phyloP scores from a whole-genome alignment of 2,888 invertebrate species.

The Tipula confusa region DNA sequence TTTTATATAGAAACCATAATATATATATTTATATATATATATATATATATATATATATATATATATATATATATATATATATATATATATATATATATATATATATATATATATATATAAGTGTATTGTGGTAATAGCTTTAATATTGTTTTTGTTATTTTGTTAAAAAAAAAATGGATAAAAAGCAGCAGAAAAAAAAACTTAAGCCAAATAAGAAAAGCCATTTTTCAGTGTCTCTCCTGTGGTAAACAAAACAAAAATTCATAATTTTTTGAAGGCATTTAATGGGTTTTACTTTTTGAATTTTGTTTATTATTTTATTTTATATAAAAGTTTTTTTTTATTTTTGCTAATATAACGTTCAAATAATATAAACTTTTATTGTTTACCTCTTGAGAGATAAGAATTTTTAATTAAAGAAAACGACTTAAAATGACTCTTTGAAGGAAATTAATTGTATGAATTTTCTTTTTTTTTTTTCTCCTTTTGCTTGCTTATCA shows the following conservation, averaged over 20 bases:
- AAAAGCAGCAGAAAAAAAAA: neutral
- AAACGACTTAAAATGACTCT: constrained; percentile 12
- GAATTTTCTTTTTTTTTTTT: neutral
- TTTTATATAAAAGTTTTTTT: neutral
- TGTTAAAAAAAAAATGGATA: neutral
- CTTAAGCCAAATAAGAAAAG: neutral
- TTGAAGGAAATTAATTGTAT: neutral
- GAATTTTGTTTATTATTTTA: constrained; percentile 9
- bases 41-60: neutral
- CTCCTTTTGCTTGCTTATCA: neutral
- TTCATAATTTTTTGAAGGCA: constrained; percentile 25
- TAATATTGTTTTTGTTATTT: neutral
- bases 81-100: neutral
- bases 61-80: neutral
- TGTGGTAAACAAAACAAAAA: constrained; percentile 25
- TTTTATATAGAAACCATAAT: no score
- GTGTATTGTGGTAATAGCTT: neutral
- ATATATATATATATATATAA: neutral
- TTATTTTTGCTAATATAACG: neutral
- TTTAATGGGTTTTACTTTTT: constrained; percentile 15
- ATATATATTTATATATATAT: neutral
- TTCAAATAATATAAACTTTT: constrained; percentile 15
- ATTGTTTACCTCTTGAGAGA: constrained; percentile 14
- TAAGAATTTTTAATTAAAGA: constrained; percentile 25
- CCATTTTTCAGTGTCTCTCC: constrained; percentile 12